Evolutionary conservation across 2,113 vertebrate species (phyloP), one percentile per base, ranked within the genome.

Genomic region (Tragelaphus scriptus): DNA sequence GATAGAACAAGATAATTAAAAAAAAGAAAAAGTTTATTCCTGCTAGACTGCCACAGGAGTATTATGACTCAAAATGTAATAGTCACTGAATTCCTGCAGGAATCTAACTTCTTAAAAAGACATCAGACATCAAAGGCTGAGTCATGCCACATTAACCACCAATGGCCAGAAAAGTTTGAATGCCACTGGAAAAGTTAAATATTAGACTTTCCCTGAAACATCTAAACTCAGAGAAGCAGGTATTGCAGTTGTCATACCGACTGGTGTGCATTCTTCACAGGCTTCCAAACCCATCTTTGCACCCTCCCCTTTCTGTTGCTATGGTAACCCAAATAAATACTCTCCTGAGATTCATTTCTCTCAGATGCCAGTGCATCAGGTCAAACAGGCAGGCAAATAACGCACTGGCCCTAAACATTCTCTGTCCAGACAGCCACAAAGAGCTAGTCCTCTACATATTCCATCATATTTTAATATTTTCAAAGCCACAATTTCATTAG

Each of bases 141-240:
- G 97, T 99, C 99, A 99, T 92, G 96, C 97, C 94, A 96, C 97
- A 97, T 98, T 97, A 97, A 98, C 97, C 97, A 98, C 97, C 96
- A 98, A 98, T 63, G 82, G 97, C 63, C 97, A 95, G 95, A 98
- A 98, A 98, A 99, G 97, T 98, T 98, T 97, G 97, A 98, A 97
- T 94, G 95, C 97, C 95, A 98, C 94, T 95, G 97, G 87, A 93
- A 95, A 98, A 98, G 97, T 96, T 36, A 4, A 98, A 98, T 94
- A 87, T 98, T 98, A 98, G 98, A 98, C 95, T 94, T 97, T 94
- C 97, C 95, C 98, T 97, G 97, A 98, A 92, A 97, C 98, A 98
- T 94, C 98, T 96, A 97, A 97, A 98, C 98, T 97, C 96, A 96
- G 32, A 93, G 85, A 97, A 90, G 47, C 32, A 92, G 96, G 88